These are phyloP conservation scores for Tragopan temminckii DNA, from an alignment of 2,797 vertebrate genomes.

Conservation along the genomic window DNA sequence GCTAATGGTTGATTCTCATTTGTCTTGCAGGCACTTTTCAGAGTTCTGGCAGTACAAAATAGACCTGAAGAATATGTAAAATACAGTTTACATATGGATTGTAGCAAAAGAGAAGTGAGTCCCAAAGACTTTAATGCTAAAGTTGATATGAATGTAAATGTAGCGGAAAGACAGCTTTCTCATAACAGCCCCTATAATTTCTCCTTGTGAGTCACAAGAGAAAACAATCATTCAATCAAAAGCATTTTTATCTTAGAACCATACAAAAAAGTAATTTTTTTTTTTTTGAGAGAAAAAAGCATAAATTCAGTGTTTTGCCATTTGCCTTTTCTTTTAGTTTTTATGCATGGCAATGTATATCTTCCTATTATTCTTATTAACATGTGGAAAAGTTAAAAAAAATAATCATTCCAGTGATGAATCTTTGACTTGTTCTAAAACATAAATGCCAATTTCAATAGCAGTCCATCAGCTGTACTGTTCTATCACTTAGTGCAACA, in stretches of 20 bases:
- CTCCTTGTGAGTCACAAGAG: slow-evolving; percentile 27
- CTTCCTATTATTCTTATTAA: not conserved
- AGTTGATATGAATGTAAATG: not conserved
- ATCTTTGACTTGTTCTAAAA: not conserved
- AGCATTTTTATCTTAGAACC: not conserved
- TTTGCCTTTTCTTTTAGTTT: slow-evolving; percentile 6
- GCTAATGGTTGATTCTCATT: slow-evolving; percentile 19
- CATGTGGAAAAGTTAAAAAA: not conserved
- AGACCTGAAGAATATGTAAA: slow-evolving; percentile 13
- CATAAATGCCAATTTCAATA: not conserved
- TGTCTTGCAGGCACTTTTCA: slow-evolving; percentile 36
- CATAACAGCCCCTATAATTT: not conserved
- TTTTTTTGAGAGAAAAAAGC: not conserved
- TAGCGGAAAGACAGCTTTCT: slow-evolving; percentile 1
- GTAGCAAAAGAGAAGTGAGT: slow-evolving; percentile 19
- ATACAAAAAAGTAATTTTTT: not conserved
- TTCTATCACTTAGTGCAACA: not conserved
- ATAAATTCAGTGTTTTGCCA: not conserved
- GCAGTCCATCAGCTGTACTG: accelerated
- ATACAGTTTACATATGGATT: slow-evolving; percentile 11
- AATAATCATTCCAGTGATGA: not conserved
- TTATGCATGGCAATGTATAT: not conserved
- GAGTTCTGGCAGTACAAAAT: not conserved
- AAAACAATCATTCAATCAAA: slow-evolving; percentile 10
- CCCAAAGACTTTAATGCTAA: slow-evolving; percentile 17